phyloP scores from a whole-genome alignment of 1,140 invertebrate genomes.

The Lasioglossum baleicum region DNA sequence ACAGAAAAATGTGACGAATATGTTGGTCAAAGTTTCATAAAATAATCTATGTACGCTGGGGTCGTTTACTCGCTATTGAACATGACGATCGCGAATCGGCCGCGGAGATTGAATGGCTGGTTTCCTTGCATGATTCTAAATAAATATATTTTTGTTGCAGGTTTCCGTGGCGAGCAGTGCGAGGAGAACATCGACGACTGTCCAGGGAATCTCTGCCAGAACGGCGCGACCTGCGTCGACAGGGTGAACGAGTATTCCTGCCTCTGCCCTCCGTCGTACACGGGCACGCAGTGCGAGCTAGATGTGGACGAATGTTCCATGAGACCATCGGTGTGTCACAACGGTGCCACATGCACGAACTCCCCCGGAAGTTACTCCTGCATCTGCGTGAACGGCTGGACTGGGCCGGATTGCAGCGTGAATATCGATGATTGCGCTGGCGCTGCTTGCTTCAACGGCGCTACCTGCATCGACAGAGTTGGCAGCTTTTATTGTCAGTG shows the following conservation, averaged over 20 bases:
- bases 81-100: too few relatives aligned
- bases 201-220: slow-evolving; percentile 92
- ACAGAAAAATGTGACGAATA: too few relatives aligned
- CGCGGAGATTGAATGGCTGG: too few relatives aligned
- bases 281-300: slow-evolving; percentile 89
- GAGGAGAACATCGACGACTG: slow-evolving; percentile 96
- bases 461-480: slow-evolving; percentile 96
- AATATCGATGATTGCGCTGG: slow-evolving; percentile 97
- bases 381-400: slow-evolving; percentile 98
- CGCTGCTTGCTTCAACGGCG: slow-evolving; percentile 97
- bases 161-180: slow-evolving; percentile 91
- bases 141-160: slow-evolving; percentile 80
- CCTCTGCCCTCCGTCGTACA: slow-evolving; percentile 92
- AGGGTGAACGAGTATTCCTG: slow-evolving; percentile 93
- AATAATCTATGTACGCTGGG: too few relatives aligned
- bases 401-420: slow-evolving; percentile 92
- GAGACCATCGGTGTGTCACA: slow-evolving; percentile 92
- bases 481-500: slow-evolving; percentile 97
- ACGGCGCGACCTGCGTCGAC: slow-evolving; percentile 94
- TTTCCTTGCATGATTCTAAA: neutral
- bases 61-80: too few relatives aligned
- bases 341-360: slow-evolving; percentile 97
- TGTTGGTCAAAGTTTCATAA: too few relatives aligned
- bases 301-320: slow-evolving; percentile 91
- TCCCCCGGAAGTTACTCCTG: slow-evolving; percentile 94